These are phyloP conservation scores for Diplosoma virens DNA, from an alignment of 23 tunicate genomes.

Conservation along the genomic window DNA sequence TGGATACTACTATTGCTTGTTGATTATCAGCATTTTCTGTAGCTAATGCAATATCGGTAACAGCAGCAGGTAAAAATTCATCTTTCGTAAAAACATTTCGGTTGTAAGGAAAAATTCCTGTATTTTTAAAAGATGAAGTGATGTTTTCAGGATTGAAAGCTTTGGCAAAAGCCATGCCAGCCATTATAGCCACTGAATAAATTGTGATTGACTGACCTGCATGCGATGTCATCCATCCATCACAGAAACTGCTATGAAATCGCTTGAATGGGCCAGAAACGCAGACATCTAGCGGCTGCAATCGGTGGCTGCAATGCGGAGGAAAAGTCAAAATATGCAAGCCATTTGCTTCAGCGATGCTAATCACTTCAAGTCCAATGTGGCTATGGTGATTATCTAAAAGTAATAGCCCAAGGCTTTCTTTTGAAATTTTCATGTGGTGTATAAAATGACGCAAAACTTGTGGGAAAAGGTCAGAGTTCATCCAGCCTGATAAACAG, in stretches of 20 bases:
- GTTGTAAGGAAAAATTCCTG: slow-evolving; percentile 10
- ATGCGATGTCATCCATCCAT: not conserved
- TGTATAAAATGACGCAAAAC: slow-evolving; percentile 20
- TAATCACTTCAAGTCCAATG: not conserved
- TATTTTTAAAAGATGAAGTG: not conserved
- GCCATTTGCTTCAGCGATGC: slow-evolving; percentile 16
- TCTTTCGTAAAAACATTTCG: not conserved
- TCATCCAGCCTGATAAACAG: slow-evolving; percentile 4
- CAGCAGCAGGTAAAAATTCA: not conserved
- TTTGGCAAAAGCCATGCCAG: slow-evolving; percentile 7
- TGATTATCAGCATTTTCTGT: too few relatives aligned
- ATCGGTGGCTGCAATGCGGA: slow-evolving; percentile 38
- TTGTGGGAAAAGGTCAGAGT: not conserved
- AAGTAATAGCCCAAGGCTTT: slow-evolving; percentile 1
- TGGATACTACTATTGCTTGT: too few relatives aligned
- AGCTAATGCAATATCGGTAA: not conserved
- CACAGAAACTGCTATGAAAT: not conserved
- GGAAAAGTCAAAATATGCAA: slow-evolving; percentile 36
- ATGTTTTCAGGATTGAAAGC: slow-evolving; percentile 17
- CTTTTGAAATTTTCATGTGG: slow-evolving; percentile 1
- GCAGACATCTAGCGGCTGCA: slow-evolving; percentile 42
- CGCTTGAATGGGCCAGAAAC: slow-evolving; percentile 39
- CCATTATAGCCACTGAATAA: slow-evolving; percentile 9
- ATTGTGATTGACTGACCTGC: slow-evolving; percentile 2
- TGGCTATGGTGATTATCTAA: slow-evolving; percentile 15